Base-by-base conservation (phyloP, 2,113 vertebrate genomes). In the Chaetorhynchus papuensis region DNA sequence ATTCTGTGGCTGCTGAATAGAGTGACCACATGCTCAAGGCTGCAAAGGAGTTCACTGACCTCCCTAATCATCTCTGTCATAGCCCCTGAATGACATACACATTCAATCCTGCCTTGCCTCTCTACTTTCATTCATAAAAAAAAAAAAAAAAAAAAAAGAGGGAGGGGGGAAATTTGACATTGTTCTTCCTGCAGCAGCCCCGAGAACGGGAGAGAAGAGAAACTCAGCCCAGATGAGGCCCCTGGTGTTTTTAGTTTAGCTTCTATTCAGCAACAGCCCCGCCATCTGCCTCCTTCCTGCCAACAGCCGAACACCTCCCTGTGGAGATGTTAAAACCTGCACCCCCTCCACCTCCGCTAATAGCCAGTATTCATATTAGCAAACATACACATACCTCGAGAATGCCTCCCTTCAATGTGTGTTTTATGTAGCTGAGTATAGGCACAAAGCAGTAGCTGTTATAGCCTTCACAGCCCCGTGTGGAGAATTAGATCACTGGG, bases 401-500 rank as follows among this genome's bases (percentile, higher is more conserved):
- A 97, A 97, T 94, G 96, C 92, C 97, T 96, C 95, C 95, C 96
- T 96, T 97, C 97, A 98, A 97, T 96, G 97, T 92, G 95, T 95
- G 97, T 97, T 97, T 97, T 97, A 97, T 97, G 95, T 94, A 93
- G 95, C 95, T 90, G 91, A 92, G 94, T 86, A 92, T 90, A 89
- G 89, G 95, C 97, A 98, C 97, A 98, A 98, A 97, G 97, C 97
- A 96, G 95, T 95, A 96, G 96, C 97, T 98, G 97, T 97, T 98
- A 97, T 6, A 97, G 96, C 93, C 92, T 96, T 96, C 95, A 94
- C 94, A 93, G 96, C 96, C 94, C 97, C 87, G 95, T 96, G 97
- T 96, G 96, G 96, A 97, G 97, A 97, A 98, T 98, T 97, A 98
- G 97, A 97, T 98, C 97, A 98, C 97, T 96, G 70, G 96, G 94